Conservation (phyloP, 2,888 invertebrate genomes). For the Chrysolina americana region DNA sequence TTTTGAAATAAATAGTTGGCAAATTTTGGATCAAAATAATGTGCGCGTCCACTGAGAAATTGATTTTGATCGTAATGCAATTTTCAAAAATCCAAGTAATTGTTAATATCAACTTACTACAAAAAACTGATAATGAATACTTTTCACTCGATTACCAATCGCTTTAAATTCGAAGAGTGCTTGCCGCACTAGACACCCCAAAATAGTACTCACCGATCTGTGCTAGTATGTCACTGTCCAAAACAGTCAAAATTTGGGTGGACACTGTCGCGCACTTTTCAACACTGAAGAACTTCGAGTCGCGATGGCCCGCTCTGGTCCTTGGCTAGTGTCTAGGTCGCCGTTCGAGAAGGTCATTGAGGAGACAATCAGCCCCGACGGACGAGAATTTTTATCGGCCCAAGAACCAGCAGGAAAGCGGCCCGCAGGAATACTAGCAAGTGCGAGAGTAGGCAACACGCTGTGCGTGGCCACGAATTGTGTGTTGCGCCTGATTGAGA, state of each 20-base stretch:
- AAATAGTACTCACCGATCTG: conserved; percentile 43
- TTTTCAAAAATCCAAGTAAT: too few species aligned
- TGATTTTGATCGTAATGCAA: too few species aligned
- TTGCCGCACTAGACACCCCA: neutral
- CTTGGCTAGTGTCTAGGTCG: conserved; percentile 54
- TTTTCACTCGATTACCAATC: too few species aligned
- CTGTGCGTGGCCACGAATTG: neutral
- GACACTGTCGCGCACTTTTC: conserved; percentile 50
- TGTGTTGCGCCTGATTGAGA: conserved; percentile 18
- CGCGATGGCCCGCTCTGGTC: conserved; percentile 33
- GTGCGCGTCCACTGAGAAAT: too few species aligned
- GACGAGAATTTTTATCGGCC: neutral
- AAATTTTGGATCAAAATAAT: too few species aligned
- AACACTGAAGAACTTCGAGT: conserved; percentile 43
- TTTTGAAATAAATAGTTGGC: too few species aligned
- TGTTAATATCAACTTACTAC: too few species aligned
- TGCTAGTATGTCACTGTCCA: conserved; percentile 36
- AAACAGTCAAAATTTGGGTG: conserved; percentile 47
- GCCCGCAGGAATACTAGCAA: neutral
- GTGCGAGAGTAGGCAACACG: conserved; percentile 19
- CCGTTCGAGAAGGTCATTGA: conserved; percentile 52
- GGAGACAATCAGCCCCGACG: conserved; percentile 48
- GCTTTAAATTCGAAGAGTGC: too few species aligned
- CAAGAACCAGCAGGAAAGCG: neutral
- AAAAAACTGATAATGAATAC: too few species aligned